These are phyloP conservation scores for Anoplolepis gracilipes DNA, from an alignment of 1,140 invertebrate genomes.

Conservation along the genomic window DNA sequence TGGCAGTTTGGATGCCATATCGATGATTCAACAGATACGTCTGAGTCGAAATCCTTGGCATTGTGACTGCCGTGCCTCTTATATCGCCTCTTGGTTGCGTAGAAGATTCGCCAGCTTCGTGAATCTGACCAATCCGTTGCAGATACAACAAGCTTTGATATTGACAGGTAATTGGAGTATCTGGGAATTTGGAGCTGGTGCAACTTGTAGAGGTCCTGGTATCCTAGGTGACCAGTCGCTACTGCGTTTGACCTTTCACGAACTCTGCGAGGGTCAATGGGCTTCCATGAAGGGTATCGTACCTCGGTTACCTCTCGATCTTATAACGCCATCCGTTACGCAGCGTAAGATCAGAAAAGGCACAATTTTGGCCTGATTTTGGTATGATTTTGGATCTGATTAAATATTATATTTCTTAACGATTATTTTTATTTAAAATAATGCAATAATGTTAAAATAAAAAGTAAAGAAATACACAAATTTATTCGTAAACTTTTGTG, in stretches of 20 bases:
- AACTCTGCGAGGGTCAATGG: conserved; percentile 94
- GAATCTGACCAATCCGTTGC: conserved; percentile 33
- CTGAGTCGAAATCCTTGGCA: conserved; percentile 94
- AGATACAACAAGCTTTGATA: conserved; percentile 15
- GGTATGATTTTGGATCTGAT: not conserved
- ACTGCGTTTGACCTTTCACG: conserved; percentile 91
- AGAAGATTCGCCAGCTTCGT: conserved; percentile 76
- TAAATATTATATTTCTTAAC: not conserved
- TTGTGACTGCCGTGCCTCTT: conserved; percentile 93
- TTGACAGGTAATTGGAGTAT: conserved; percentile 68
- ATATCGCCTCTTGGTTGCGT: conserved; percentile 89
- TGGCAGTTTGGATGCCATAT: conserved; percentile 89
- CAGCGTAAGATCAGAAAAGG: not conserved
- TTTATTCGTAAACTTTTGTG: too few relatives aligned
- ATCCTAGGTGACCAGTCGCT: conserved; percentile 89
- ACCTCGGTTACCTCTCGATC: conserved; percentile 88
- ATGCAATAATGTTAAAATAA: not conserved
- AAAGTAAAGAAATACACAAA: not conserved
- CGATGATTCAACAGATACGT: conserved; percentile 90
- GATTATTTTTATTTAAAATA: not conserved
- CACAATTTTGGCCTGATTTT: not conserved
- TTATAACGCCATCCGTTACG: not conserved
- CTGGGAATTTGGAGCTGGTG: conserved; percentile 88
- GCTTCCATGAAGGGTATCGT: conserved; percentile 92
- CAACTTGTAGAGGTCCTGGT: conserved; percentile 91